Evolutionary conservation across 2,797 vertebrate species (phyloP).

Genomic region (Linurgus olivaceus): DNA sequence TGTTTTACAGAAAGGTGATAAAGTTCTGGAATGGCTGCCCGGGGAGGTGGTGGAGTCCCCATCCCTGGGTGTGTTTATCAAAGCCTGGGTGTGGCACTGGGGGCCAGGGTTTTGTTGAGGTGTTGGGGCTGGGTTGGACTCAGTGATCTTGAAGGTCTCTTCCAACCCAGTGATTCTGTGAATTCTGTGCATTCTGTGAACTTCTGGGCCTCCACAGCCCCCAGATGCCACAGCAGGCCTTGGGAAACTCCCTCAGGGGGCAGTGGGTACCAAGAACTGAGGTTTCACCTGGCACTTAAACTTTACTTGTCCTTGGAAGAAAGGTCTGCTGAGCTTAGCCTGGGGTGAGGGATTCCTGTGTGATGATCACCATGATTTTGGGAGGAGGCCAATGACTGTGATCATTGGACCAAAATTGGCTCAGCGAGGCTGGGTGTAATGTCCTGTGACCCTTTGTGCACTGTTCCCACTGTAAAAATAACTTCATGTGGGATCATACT

Average conservation of each 20-base stretch:
- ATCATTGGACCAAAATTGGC: neutral
- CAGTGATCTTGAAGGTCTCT: rapidly evolving
- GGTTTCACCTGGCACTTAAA: neutral
- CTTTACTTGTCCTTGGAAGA: neutral
- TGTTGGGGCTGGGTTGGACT: neutral
- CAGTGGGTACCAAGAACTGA: neutral
- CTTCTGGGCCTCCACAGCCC: neutral
- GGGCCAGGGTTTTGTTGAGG: neutral
- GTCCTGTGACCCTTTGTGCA: neutral
- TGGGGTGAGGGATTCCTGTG: neutral
- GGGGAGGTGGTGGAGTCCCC: neutral
- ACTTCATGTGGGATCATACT: neutral
- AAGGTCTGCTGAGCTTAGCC: neutral
- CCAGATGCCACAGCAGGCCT: neutral
- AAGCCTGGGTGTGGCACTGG: neutral
- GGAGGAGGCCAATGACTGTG: neutral
- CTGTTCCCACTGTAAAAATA: slow-evolving; percentile 36
- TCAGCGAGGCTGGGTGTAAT: neutral
- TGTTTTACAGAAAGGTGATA: neutral
- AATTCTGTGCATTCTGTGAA: neutral
- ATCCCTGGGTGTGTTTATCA: neutral
- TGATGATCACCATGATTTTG: neutral
- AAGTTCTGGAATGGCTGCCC: neutral
- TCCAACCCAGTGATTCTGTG: neutral
- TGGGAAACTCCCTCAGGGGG: neutral